Base-by-base conservation (phyloP, 2,113 vertebrate species). In the Ptychochromis oligacanthus region DNA sequence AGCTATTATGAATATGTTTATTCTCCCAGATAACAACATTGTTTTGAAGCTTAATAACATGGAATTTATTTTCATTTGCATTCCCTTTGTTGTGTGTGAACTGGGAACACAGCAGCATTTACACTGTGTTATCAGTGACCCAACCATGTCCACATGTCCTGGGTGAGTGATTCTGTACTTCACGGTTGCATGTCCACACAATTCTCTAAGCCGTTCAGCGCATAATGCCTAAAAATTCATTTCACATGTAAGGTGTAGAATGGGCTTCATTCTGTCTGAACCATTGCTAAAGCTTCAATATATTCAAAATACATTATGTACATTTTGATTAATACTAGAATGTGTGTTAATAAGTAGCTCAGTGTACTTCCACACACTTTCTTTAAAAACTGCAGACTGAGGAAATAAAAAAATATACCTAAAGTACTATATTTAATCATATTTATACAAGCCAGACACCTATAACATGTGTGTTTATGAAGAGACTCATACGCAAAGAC, bases 111-210 rank as follows among this genome's bases (percentile, higher is more conserved):
- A 28, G 76, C 58, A 46, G 81, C 67, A 85, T 90, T 82, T 78
- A 86, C 64, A 60, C 77, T 72, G 64, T 20, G 36, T 58, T 87
- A 87, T 93, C 83, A 72, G 58, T 15, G 65, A 49, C 24, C 79
- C 64, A 83, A 70, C 74, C 75, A 64, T 82, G 81, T 90, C 81
- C 82, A 34, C 49, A 75, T 22, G 82, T 87, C 75, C 70, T 54
- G 81, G 81, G 75, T 90, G 79, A 88, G 58, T 72, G 82, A 64
- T 62, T 87, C 74, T 79, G 79, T 40, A 77, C 78, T 83, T 78
- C 87, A 80, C 36, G 56, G 82, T 76, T 80, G 58, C 38, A 62
- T 83, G 75, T 88, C 34, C 80, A 77, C 85, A 79, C 67, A 65
- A 79, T 72, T 88, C 64, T 80, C 75, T n/a, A 55, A 84, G 77